phyloP scores from a whole-genome alignment of 2,797 vertebrate genomes.

The Meriones psammophilus region DNA sequence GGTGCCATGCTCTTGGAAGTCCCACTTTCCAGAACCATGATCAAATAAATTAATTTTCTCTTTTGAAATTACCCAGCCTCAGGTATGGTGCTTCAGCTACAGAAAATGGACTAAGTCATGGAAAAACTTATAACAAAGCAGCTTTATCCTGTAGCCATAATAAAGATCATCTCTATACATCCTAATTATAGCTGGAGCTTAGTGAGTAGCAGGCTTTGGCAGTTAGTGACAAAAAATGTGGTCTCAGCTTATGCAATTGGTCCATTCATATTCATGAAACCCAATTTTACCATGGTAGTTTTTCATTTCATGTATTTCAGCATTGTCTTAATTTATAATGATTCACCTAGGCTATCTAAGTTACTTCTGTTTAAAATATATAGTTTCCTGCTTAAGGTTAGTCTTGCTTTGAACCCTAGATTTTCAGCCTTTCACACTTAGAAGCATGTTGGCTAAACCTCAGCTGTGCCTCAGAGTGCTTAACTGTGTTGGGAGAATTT shows the following conservation, averaged over 20 bases:
- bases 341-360: neutral
- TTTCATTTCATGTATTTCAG: neutral
- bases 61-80: neutral
- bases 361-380: conserved; percentile 52
- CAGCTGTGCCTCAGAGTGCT: conserved; percentile 18
- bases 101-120: neutral
- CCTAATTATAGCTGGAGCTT: neutral
- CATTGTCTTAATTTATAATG: neutral
- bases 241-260: neutral
- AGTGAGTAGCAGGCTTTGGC: neutral
- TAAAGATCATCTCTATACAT: neutral
- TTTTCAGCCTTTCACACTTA: neutral
- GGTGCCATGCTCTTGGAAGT: neutral
- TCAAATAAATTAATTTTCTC: neutral
- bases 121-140: neutral
- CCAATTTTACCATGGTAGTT: neutral
- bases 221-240: neutral
- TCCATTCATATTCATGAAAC: neutral
- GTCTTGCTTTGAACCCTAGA: conserved; percentile 28
- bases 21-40: neutral
- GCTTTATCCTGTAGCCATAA: neutral
- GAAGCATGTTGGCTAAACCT: neutral
- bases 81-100: neutral
- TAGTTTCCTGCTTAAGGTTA: conserved; percentile 6
- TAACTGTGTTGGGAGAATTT: conserved; percentile 36